Evolutionary conservation across 2,888 invertebrate genomes (phyloP), one percentile per base, ranked within the genome.

Genomic region (Electrophaes corylata): DNA sequence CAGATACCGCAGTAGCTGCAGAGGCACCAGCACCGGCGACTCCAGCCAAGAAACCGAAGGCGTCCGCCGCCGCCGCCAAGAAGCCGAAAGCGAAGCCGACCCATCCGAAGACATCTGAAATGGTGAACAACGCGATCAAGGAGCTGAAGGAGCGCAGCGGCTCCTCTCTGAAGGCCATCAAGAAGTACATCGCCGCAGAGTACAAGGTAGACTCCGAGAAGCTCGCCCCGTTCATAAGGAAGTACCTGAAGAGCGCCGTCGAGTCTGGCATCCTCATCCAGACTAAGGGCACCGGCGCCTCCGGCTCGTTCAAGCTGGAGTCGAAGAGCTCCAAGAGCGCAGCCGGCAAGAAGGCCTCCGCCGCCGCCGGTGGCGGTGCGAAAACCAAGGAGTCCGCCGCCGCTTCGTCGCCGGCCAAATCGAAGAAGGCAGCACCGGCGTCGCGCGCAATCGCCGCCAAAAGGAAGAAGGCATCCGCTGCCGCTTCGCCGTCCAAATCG

Each of bases 131-230:
- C 29, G 94, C 95, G 1, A 89, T 93, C 45, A 83, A 80, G 59
- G 78, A 81, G 51, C 73, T 93, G 46, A 92, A 93, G 69, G 93
- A 93, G 69, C 89, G 93, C 23, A 91, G 91, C 50, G 95, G 95
- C 23, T 94, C 94, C 0, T 94, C 94, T 0, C 71, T 81, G 62
- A 89, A 78, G 73, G 87, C 87, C 1, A 94, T 95, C 75, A 94
- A 94, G 75, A 95, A 95, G 72, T 94, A 93, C 76, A 92, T 95
- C 46, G 80, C 89, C 8, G 83, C 89, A 19, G 93, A 91, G 55
- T 94, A 94, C 88, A 93, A 93, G 58, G 85, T 94, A 4, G 94
- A 94, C 71, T 86, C 89, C 0, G 93, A 93, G 57, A 94, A 93
- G 69, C 73, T 93, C 43, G 87, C 92, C 0, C 90, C 91, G 1